phyloP scores from a whole-genome alignment of 2,888 invertebrate genomes.

The Abrostola triplasia region DNA sequence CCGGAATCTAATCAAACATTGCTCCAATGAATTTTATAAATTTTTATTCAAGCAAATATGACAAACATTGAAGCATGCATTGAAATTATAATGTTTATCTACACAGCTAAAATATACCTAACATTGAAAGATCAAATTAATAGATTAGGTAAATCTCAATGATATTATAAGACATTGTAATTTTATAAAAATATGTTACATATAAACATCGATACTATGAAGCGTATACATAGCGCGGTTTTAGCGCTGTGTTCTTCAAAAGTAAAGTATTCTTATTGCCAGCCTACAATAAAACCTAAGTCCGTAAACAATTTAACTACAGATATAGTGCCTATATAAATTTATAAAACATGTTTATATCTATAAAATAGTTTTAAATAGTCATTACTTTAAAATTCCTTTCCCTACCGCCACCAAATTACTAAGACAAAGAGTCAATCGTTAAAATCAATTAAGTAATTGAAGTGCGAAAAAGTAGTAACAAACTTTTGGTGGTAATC shows the following conservation, averaged over 20 bases:
- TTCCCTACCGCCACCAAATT: constrained; percentile 77
- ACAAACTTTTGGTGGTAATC: constrained; percentile 49
- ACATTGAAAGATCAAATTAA: constrained; percentile 56
- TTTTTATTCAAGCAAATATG: constrained; percentile 85
- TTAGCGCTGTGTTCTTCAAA: constrained; percentile 36
- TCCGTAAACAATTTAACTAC: constrained; percentile 57
- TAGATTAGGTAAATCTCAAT: constrained; percentile 54
- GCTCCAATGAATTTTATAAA: constrained; percentile 66
- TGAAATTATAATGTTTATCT: constrained; percentile 75
- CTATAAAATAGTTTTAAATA: constrained; percentile 70
- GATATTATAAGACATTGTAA: constrained; percentile 55
- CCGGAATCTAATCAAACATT: constrained; percentile 63
- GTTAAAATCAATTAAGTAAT: constrained; percentile 45
- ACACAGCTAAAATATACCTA: constrained; percentile 66
- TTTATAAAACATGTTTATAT: constrained; percentile 64
- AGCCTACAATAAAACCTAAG: constrained; percentile 54
- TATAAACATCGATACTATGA: constrained; percentile 60
- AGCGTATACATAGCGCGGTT: constrained; percentile 44
- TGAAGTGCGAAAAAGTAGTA: constrained; percentile 42
- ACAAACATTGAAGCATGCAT: constrained; percentile 83
- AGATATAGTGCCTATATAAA: constrained; percentile 60
- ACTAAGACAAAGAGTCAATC: constrained; percentile 56
- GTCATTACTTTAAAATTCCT: constrained; percentile 57
- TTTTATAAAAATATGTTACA: constrained; percentile 72
- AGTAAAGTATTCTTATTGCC: constrained; percentile 58